Evolutionary conservation across 2,888 invertebrate species (phyloP).

Genomic region (Lymantria dispar): DNA sequence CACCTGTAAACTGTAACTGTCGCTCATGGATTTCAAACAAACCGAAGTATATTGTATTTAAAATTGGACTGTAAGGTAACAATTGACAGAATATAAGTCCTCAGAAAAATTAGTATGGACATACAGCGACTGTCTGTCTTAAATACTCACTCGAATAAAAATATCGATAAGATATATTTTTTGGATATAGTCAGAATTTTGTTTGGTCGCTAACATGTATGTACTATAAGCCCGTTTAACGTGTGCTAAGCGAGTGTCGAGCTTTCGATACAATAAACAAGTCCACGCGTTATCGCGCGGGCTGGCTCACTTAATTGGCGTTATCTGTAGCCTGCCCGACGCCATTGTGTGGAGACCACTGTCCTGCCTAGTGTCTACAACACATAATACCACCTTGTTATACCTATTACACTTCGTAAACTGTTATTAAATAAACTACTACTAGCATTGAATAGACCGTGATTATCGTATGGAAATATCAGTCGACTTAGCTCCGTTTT

Average conservation of each 20-base stretch:
- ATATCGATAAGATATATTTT: too few relatives aligned
- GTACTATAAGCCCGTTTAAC: neutral
- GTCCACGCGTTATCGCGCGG: slow-evolving; percentile 28
- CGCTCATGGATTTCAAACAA: too few relatives aligned
- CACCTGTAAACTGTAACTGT: too few relatives aligned
- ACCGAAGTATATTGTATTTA: too few relatives aligned
- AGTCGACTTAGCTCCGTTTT: too few relatives aligned
- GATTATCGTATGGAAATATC: too few relatives aligned
- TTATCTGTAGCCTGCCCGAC: slow-evolving; percentile 28
- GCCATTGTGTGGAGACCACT: slow-evolving; percentile 3
- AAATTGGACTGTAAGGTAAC: too few relatives aligned
- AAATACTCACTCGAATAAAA: too few relatives aligned
- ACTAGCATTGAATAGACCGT: too few relatives aligned
- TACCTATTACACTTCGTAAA: neutral
- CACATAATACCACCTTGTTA: neutral
- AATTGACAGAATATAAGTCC: too few relatives aligned
- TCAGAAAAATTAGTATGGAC: too few relatives aligned
- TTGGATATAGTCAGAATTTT: neutral
- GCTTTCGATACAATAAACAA: slow-evolving; percentile 14
- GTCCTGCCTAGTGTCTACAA: neutral
- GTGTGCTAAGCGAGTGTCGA: neutral
- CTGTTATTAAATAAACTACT: neutral
- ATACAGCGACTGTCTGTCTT: too few relatives aligned
- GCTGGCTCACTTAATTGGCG: slow-evolving; percentile 39
- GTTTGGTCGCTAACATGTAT: neutral